Percentiles rank a stretch among this genome's conserved stretches.
Evolutionary conservation across 2,113 vertebrate species (phyloP).

Genomic region (Tachysurus fulvidraco): DNA sequence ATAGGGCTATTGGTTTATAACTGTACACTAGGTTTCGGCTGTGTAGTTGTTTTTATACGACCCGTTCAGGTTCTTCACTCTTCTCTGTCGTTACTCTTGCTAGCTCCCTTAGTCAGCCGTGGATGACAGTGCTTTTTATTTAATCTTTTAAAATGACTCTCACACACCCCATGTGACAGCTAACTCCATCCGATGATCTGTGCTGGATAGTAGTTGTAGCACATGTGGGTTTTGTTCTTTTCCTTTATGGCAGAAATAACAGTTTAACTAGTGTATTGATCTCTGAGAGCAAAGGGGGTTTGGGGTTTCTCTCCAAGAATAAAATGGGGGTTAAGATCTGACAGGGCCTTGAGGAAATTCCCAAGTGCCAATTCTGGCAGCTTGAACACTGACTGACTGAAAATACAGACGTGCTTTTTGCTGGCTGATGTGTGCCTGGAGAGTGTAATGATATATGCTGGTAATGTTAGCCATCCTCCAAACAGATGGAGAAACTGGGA

Average conservation of each 20-base stretch:
- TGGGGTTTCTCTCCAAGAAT: slow-evolving; percentile 60
- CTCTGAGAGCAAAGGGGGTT: slow-evolving; percentile 66
- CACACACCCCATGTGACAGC: slow-evolving; percentile 47
- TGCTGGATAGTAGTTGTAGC: slow-evolving; percentile 31
- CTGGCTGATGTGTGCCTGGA: slow-evolving; percentile 28
- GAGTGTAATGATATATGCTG: slow-evolving; percentile 62
- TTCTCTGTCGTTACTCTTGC: not conserved
- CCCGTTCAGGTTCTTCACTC: not conserved
- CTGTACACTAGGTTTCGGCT: not conserved
- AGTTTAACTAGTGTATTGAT: slow-evolving; percentile 76
- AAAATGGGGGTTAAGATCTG: slow-evolving; percentile 64
- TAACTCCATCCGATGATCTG: not conserved
- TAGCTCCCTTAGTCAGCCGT: not conserved
- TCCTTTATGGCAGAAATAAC: slow-evolving; percentile 61
- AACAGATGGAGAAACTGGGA: not conserved
- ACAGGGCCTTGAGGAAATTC: slow-evolving; percentile 50
- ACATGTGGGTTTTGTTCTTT: not conserved
- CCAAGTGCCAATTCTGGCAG: slow-evolving; percentile 56
- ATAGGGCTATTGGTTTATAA: not conserved
- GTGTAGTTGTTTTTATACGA: not conserved
- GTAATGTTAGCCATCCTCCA: not conserved
- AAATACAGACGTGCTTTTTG: slow-evolving; percentile 6
- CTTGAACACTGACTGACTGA: slow-evolving; percentile 3
- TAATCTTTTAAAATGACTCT: slow-evolving; percentile 57
- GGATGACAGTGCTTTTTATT: slow-evolving; percentile 25